A percentile compares a stretch with the other conserved stretches of the same genome.
These are phyloP conservation scores for Etheostoma cragini DNA, from an alignment of 2,113 vertebrate species.

Conservation along the genomic window DNA sequence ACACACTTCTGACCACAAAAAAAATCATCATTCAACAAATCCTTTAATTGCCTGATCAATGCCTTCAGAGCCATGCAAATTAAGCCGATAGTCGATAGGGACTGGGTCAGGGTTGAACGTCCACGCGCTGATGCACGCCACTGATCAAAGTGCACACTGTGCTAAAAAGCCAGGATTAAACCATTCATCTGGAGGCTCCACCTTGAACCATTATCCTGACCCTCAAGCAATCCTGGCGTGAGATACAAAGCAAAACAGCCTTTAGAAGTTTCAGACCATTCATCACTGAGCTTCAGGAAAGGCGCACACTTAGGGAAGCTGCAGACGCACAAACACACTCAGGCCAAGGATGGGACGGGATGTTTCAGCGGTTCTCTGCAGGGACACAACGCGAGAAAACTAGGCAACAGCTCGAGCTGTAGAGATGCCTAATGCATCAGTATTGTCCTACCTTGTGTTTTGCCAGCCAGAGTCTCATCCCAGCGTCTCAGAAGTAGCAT, in stretches of 20 bases:
- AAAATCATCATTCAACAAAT: conserved; percentile 64
- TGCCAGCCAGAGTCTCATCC: conserved; percentile 83
- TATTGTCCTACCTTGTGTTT: conserved; percentile 81
- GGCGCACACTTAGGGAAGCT: conserved; percentile 10
- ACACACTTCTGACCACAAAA: conserved; percentile 7
- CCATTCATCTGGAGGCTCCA: conserved; percentile 58
- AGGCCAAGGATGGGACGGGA: conserved; percentile 42
- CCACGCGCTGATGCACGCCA: conserved; percentile 37
- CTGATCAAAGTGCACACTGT: conserved; percentile 64
- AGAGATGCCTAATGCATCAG: conserved; percentile 26
- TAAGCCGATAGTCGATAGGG: conserved; percentile 64
- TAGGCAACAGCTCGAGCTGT: background rate
- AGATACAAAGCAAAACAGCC: conserved; percentile 45
- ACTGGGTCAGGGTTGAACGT: conserved; percentile 43
- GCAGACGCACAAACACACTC: conserved; percentile 36
- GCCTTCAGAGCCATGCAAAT: conserved; percentile 71
- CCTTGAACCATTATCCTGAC: conserved; percentile 71
- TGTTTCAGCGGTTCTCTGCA: conserved; percentile 12
- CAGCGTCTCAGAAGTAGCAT: conserved; percentile 86
- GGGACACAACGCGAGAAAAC: conserved; percentile 12
- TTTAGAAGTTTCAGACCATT: conserved; percentile 56
- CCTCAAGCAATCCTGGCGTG: conserved; percentile 47
- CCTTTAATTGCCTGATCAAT: conserved; percentile 79
- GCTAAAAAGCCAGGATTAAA: conserved; percentile 67
- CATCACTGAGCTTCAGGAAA: conserved; percentile 61